Evolutionary conservation across 2,888 invertebrate genomes (phyloP), one percentile per base, ranked within the genome.

Genomic region (Pristionchus mayeri): DNA sequence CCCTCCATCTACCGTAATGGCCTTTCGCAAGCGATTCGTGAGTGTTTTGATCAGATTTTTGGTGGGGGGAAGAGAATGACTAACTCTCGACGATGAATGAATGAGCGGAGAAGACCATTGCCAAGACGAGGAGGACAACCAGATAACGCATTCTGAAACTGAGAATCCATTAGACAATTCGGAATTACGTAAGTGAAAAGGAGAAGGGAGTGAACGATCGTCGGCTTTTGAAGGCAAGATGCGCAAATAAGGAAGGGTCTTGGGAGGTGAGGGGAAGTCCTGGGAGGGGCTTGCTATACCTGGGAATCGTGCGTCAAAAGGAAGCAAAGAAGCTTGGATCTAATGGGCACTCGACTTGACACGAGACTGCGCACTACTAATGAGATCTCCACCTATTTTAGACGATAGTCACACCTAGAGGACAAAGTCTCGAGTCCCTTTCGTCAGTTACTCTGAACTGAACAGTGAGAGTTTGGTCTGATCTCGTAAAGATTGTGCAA

Each of bases 11-110:
- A 71, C 71, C 71, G 71, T 71, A 71, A 11, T 71, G 71, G 71
- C 71, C 40, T 71, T 71, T 71, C 71, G 71, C 6, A 71, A 71
- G 71, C 71, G 71, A 37, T 37, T 71, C 24, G 71, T 71, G 40
- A 71, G 71, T 71, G 6, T 37, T 71, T 71, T 71, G 2, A 21
- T 7, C 44, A 3, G 9, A 40, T 71, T 71, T 30, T n/a, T 37
- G n/a, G n/a, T 24, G 4, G 37, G 37, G 16, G 9, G 0, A 16
- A 18, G 24, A 24, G 21, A 37, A 37, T 67, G 9, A 71, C 71
- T 71, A n/a, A 71, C 71, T 71, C n/a, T 71, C 71, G 11, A 71
- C 71, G 24, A 71, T 40, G 71, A 44, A 71, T 40, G 40, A 40
- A 16, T 44, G 21, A 30, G 30, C 40, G n/a, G 40, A 44, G 71